Evolutionary conservation across 2,113 vertebrate genomes (phyloP), one percentile per base, ranked within the genome.

Genomic region (Podocnemis expansa): DNA sequence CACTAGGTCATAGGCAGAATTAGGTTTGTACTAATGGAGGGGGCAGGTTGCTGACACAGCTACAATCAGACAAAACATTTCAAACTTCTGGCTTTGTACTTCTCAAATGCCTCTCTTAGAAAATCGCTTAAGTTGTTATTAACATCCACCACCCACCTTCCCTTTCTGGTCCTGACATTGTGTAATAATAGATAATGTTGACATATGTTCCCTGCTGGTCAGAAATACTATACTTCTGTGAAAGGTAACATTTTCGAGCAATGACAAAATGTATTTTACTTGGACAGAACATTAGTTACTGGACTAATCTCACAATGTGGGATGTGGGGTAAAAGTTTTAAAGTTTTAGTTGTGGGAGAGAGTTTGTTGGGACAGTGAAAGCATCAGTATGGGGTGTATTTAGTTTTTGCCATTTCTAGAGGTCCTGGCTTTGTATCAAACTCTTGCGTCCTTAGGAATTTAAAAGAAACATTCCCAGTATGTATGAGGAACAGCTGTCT

Each of bases 211-310:
- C 99, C 99, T 97, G 97, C 98, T 98, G 99, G 98, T 98, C 98
- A 98, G 98, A 98, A 99, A 98, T 98, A 98, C 98, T 98, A 98
- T 98, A 99, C 98, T 99, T 99, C 98, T 99, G 98, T 97, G 97
- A 99, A 99, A 99, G 99, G 99, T 99, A 99, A 99, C 98, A 98
- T 99, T 99, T 99, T 99, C 98, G 97, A 99, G 98, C 98, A 98
- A 99, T 99, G 99, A 99, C 98, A 99, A 98, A 99, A 99, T 99
- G 98, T 99, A 98, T 99, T 99, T 99, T 98, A 97, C 97, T 99
- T 99, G 99, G 99, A 99, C 95, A 95, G 94, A 96, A 97, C 97
- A 93, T 98, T 97, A 98, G 98, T 98, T 98, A 98, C 98, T 98
- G 98, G 98, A 98, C 98, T 99, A 98, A 98, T 98, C 98, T 97